Conservation (phyloP, 2,888 invertebrate species). For the Melieria crassipennis region DNA sequence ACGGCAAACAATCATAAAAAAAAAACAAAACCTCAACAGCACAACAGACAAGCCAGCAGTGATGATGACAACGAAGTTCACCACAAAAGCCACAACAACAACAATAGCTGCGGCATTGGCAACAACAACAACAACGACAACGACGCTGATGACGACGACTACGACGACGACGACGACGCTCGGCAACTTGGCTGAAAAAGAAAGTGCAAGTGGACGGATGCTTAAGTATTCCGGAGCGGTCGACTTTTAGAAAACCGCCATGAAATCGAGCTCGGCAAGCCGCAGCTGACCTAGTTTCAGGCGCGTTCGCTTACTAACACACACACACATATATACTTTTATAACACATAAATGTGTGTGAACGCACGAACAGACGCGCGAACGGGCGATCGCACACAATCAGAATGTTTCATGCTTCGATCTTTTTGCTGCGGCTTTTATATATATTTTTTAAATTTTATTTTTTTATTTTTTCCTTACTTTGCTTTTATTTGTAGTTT, state of each 20-base stretch:
- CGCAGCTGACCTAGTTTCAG: constrained; percentile 33
- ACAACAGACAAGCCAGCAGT: not conserved
- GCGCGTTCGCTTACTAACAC: constrained; percentile 12
- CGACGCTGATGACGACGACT: not conserved
- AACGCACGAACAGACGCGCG: constrained; percentile 21
- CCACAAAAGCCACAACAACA: too few relatives aligned
- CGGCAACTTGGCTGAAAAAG: constrained; percentile 49
- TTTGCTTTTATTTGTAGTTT: constrained; percentile 2
- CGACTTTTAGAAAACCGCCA: constrained; percentile 42
- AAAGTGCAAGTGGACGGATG: constrained; percentile 65
- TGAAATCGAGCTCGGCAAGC: constrained; percentile 20
- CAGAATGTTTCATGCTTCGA: constrained; percentile 63
- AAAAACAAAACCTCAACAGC: not conserved
- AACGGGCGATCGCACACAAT: constrained; percentile 50
- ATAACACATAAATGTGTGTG: constrained; percentile 5
- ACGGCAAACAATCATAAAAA: not conserved
- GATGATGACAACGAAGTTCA: too few relatives aligned
- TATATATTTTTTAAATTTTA: constrained; percentile 12
- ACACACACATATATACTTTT: not conserved
- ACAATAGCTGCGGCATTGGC: too few relatives aligned
- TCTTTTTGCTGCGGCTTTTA: constrained; percentile 48
- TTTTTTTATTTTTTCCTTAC: constrained; percentile 3
- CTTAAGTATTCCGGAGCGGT: constrained; percentile 60
- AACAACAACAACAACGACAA: not conserved
- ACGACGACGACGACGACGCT: not conserved